Conservation (phyloP, 2,113 vertebrate species). For the Sardina pilchardus region DNA sequence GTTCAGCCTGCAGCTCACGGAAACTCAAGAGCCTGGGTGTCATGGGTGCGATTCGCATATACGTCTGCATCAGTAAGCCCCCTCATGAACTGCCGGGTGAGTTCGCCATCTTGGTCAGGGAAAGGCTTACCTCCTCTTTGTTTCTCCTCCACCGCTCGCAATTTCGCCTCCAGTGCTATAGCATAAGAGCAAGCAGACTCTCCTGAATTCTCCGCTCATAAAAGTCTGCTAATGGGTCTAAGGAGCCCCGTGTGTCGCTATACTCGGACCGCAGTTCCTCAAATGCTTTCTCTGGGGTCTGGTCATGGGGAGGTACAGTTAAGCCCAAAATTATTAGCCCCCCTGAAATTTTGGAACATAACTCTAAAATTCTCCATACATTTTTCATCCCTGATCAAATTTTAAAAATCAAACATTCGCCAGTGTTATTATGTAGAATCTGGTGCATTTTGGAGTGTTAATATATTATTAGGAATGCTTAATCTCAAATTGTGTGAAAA, state of each 20-base stretch:
- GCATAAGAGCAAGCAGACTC: conserved; percentile 35
- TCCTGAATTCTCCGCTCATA: conserved; percentile 15
- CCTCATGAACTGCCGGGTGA: conserved; percentile 23
- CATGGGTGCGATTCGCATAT: conserved; percentile 28
- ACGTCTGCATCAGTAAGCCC: conserved; percentile 22
- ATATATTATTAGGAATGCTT: too few species aligned
- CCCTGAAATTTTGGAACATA: too few species aligned
- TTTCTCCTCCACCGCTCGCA: background rate
- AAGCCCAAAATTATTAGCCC: too few species aligned
- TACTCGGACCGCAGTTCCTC: conserved; percentile 36
- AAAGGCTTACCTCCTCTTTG: conserved; percentile 22
- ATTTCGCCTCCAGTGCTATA: conserved; percentile 35
- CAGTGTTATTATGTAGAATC: too few species aligned
- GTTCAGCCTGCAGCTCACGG: too few species aligned
- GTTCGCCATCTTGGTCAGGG: conserved; percentile 24
- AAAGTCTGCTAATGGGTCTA: too few species aligned
- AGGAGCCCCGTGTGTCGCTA: conserved; percentile 16
- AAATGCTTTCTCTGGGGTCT: conserved; percentile 32
- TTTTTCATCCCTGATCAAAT: too few species aligned
- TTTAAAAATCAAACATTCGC: too few species aligned
- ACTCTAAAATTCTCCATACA: too few species aligned
- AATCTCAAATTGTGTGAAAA: too few species aligned
- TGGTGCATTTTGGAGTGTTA: too few species aligned
- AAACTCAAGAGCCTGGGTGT: conserved; percentile 21
- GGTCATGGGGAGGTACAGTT: background rate